Evolutionary conservation across 2,113 vertebrate genomes (phyloP), one percentile per base, ranked within the genome.

Genomic region (Coturnix japonica): DNA sequence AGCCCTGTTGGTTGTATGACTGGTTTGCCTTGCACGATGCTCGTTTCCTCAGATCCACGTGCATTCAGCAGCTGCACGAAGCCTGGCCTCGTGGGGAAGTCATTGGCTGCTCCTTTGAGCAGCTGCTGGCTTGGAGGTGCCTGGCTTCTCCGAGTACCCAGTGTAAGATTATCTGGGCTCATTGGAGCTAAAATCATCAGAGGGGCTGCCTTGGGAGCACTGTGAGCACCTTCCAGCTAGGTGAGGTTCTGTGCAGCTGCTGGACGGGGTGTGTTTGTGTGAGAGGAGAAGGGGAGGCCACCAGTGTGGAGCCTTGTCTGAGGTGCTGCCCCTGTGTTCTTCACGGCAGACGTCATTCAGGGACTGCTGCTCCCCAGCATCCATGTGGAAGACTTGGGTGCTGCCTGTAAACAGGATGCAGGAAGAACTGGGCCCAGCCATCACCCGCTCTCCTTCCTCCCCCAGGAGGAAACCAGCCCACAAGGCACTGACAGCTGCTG

Each of bases 401-500:
- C 81, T 75, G 75, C 54, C 33, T 0, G 0, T 93, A 89, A 96
- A 95, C 92, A 94, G 95, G 94, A 93, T 93, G 21, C 1, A 5
- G 66, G 56, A 56, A 22, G 59, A 89, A 43, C 76, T 35, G 76
- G 75, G 77, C 59, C 46, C 3, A 2, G 7, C 37, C 65, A 17
- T 54, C 49, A 4, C 54, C 28, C 20, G 18, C 4, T 39, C 30
- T 44, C 28, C 8, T 63, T 87, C 41, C 26, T 78, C 64, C 35
- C 13, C 0, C 8, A 4, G 67, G 43, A 39, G 59, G 41, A 81
- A 87, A 69, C 59, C 67, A 70, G 71, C 67, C 67, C 79, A 35
- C 41, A 71, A 81, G 47, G 39, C 56, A 39, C n/a, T 63, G 57
- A 60, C 89, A 93, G 78, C 81, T 91, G 91, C 56, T 94, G 43